Percentiles rank a stretch among this genome's conserved stretches.
Evolutionary conservation across 2,888 invertebrate genomes (phyloP).

Genomic region (Drosophila meridionalis): DNA sequence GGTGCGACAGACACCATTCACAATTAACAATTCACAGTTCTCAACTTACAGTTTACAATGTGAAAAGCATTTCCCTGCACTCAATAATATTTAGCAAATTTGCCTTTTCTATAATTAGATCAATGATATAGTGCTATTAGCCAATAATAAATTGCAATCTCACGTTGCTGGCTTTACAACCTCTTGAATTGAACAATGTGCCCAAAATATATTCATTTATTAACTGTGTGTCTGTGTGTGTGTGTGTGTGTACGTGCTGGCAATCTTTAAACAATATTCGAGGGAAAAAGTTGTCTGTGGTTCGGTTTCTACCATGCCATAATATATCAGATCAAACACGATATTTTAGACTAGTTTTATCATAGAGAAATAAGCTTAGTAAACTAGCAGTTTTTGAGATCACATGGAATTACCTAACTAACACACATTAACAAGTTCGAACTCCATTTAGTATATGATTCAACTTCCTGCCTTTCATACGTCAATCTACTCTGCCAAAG

Average conservation of each 20-base stretch:
- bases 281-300: not conserved
- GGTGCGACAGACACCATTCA: constrained; percentile 41
- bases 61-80: not conserved
- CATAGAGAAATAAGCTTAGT: not conserved
- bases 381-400: not conserved
- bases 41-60: constrained; percentile 6
- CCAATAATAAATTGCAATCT: not conserved
- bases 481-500: not conserved
- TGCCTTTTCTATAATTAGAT: constrained; percentile 2
- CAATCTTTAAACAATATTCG: not conserved
- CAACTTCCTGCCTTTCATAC: constrained; percentile 1
- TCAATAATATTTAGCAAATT: not conserved
- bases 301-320: not conserved
- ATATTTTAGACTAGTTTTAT: not conserved
- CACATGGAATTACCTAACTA: not conserved
- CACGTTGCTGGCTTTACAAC: not conserved
- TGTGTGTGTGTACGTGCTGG: not conserved
- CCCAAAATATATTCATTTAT: not conserved
- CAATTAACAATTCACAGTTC: constrained; percentile 2
- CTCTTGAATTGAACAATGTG: constrained; percentile 1
- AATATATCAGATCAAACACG: not conserved
- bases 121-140: not conserved
- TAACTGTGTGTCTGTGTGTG: not conserved
- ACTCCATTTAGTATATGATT: not conserved
- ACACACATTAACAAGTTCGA: not conserved